Conservation (phyloP, 2,797 vertebrate species). For the Sylvilagus floridanus region DNA sequence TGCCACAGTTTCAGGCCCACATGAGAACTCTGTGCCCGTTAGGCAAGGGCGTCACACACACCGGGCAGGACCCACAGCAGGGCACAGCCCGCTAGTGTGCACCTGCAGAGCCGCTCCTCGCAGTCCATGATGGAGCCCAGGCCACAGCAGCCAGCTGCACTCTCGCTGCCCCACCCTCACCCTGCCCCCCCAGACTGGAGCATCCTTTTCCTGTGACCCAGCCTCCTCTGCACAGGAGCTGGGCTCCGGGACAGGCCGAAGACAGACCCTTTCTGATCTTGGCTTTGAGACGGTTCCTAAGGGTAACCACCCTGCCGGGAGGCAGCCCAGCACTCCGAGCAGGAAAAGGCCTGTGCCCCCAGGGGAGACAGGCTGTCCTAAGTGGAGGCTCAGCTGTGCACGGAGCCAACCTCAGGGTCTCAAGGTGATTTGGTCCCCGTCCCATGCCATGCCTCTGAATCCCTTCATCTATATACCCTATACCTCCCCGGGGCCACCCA, state of each 20-base stretch:
- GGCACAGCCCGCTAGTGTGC: no score
- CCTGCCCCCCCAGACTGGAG: not conserved
- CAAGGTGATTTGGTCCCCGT: not conserved
- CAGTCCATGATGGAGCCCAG: not conserved
- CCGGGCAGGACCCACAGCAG: not conserved
- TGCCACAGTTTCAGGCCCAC: not conserved
- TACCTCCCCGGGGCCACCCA: not conserved
- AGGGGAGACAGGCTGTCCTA: not conserved
- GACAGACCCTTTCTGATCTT: not conserved
- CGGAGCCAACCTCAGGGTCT: not conserved
- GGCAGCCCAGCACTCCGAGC: not conserved
- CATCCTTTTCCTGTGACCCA: not conserved
- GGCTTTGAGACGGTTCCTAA: not conserved
- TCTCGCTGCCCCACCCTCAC: not conserved
- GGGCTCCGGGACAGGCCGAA: not conserved
- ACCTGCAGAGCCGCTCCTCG: accelerated
- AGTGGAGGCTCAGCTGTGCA: accelerated
- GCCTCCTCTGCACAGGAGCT: not conserved
- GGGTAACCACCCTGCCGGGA: not conserved
- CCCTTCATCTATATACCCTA: not conserved
- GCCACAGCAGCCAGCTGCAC: not conserved
- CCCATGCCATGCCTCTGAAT: not conserved
- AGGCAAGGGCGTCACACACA: not conserved
- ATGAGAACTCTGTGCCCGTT: not conserved
- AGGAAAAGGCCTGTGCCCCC: not conserved